These are phyloP conservation scores for Aspidiotus destructor DNA, from an alignment of 2,888 invertebrate species.

Conservation along the genomic window DNA sequence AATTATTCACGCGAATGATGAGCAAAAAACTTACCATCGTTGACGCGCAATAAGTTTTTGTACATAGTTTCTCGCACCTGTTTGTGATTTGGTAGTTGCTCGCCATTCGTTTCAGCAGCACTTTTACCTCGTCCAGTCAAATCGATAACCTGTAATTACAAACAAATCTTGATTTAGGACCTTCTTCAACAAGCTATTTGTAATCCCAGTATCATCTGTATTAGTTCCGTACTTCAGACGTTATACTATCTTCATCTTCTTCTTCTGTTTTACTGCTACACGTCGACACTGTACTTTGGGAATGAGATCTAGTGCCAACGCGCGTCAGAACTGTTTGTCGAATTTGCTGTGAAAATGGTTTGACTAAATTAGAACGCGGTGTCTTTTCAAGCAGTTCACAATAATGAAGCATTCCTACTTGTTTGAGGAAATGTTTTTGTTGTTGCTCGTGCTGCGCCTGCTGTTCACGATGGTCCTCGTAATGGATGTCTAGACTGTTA, in stretches of 20 bases:
- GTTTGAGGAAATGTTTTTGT: slow-evolving; percentile 47
- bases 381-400: background rate
- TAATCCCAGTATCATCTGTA: background rate
- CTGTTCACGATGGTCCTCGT: slow-evolving; percentile 44
- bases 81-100: slow-evolving; percentile 48
- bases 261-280: slow-evolving; percentile 34
- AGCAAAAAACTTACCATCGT: slow-evolving; percentile 34
- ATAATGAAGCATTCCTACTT: slow-evolving; percentile 37
- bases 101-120: slow-evolving; percentile 37
- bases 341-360: slow-evolving; percentile 56
- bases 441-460: slow-evolving; percentile 41
- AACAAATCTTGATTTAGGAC: background rate
- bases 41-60: slow-evolving; percentile 48
- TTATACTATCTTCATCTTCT: slow-evolving; percentile 38
- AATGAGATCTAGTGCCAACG: slow-evolving; percentile 49
- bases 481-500: slow-evolving; percentile 45
- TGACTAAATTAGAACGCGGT: slow-evolving; percentile 34
- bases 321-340: slow-evolving; percentile 77
- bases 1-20: background rate
- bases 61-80: slow-evolving; percentile 53
- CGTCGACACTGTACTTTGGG: slow-evolving; percentile 29
- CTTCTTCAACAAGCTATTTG: too few relatives aligned
- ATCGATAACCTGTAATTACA: slow-evolving; percentile 34
- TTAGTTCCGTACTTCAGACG: slow-evolving; percentile 36
- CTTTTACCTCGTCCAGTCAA: slow-evolving; percentile 38